Evolutionary conservation across 2,888 invertebrate species (phyloP), one percentile per base, ranked within the genome.

Genomic region (Mylabris sibirica): DNA sequence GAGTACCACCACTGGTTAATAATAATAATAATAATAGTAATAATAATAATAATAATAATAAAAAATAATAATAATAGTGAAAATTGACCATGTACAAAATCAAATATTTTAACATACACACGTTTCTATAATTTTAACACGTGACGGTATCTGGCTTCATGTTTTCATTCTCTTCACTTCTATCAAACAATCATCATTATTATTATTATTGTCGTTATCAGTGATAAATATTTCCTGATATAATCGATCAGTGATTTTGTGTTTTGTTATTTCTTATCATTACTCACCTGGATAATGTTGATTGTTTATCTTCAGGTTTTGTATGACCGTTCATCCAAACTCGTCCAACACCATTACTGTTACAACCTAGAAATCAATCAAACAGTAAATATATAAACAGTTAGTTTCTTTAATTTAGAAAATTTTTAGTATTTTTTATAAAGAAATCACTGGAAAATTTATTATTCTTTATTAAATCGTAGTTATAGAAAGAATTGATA

Each of bases 291-390:
- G 87, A 87, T 61, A 88, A 78, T 20, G 87, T 87, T 6, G 87
- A 87, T 73, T 87, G 86, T 78, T 87, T 87, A 76, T 88, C 88
- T 75, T 88, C 88, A n/a, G 85, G 85, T 78, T 87, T 86, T 60
- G 84, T 83, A 76, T 86, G 86, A 20, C 87, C 87, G 75, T 87
- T 87, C 81, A 85, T 80, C 84, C 85, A 86, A 53, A 84, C 82
- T 72, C 85, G 80, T 59, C 83, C 83, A 69, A 82, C 84, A 44
- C 83, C 80, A 61, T 79, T 83, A 20, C 20, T 22, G 8, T 49
- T 49, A 12, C 49, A 49, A 9, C 49, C 49, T 49, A 8, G 49
- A 20, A 49, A 44, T 53, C 49, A 57, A 44, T 38, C 30, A 11
- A 63, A 67, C 67, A 26, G 14, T 35, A 60, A 60, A 60, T 41